Conservation (phyloP, 2,888 invertebrate genomes). For the Pseudanteris insignis region DNA sequence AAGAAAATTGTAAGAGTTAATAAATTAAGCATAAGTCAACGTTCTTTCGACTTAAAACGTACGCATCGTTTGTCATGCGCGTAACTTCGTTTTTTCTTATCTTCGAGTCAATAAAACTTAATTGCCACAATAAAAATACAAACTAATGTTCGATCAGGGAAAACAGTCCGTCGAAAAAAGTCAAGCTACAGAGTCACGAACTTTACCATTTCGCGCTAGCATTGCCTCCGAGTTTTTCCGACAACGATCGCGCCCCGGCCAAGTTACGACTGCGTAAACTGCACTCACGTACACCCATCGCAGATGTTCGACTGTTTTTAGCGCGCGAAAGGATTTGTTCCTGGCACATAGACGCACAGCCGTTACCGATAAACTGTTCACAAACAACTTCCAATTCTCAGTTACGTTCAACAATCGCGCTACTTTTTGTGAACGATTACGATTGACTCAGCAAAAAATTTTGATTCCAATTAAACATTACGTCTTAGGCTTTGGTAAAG, state of each 20-base stretch:
- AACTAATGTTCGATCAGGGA: constrained; percentile 13
- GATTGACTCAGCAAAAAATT: too few relatives aligned
- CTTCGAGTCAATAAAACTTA: constrained; percentile 23
- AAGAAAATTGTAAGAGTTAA: too few relatives aligned
- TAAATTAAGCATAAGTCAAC: too few relatives aligned
- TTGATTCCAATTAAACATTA: too few relatives aligned
- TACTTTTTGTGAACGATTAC: background rate
- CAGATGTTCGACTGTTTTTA: constrained; percentile 36
- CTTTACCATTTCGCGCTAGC: constrained; percentile 35
- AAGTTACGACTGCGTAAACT: constrained; percentile 42
- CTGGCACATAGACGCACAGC: constrained; percentile 13
- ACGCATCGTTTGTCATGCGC: background rate
- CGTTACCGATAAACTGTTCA: constrained; percentile 36
- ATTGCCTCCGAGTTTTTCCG: constrained; percentile 25
- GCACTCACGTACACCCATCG: constrained; percentile 37
- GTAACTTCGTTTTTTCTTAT: constrained; percentile 9
- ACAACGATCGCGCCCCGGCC: constrained; percentile 32
- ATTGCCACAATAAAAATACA: constrained; percentile 29
- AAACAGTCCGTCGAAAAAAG: constrained; percentile 13
- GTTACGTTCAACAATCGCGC: constrained; percentile 7
- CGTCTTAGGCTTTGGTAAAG: too few relatives aligned
- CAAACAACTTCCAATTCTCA: too few relatives aligned
- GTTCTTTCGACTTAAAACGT: too few relatives aligned
- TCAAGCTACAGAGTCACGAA: constrained; percentile 28
- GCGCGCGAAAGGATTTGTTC: constrained; percentile 36